Evolutionary conservation across 2,797 vertebrate species (phyloP), one percentile per base, ranked within the genome.

Genomic region (Gastrophryne carolinensis): DNA sequence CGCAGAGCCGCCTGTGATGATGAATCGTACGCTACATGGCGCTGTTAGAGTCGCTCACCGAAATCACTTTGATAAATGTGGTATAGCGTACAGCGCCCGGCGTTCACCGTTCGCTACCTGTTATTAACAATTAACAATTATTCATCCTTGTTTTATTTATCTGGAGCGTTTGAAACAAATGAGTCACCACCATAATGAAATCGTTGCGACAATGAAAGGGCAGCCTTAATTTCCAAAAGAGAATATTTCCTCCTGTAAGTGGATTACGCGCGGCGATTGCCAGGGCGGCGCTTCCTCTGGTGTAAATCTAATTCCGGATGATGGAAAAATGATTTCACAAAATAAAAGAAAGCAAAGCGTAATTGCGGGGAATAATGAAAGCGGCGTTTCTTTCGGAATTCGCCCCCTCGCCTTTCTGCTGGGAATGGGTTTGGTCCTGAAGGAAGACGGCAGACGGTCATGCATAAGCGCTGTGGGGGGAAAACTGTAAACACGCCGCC

Each of bases 201-300:
- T 75, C 53, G 74, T 30, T 39, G 24, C 19, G 37, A 70, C 67
- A 63, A 70, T 10, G 13, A 54, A 63, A 19, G 37, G n/a, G 21
- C 57, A 17, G 15, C 30, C 62, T 69, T 76, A 47, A 76, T 76
- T 76, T 62, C 26, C 69, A 62, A 63, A 63, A 70, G 57, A 35
- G 63, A 69, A 76, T 52, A 63, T 69, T 60, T 69, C 73, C 74
- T 69, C 15, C 65, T 41, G 37, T 76, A 76, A 76, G 56, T 75
- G 73, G 64, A 75, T 69, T 75, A 75, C 47, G 30, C 29, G 54
- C 30, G 52, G 61, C 23, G 23, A 27, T n/a, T 41, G 29, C 50
- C 29, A 29, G 17, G 23, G 34, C 37, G 21, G 39, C 13, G 39
- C 13, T 67, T 75, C 72, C 63, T 67, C 21, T 17, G 34, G 17